A percentile compares a stretch with the other conserved stretches of the same genome.
Conservation (phyloP, 2,113 vertebrate species). For the Blennius ocellaris region DNA sequence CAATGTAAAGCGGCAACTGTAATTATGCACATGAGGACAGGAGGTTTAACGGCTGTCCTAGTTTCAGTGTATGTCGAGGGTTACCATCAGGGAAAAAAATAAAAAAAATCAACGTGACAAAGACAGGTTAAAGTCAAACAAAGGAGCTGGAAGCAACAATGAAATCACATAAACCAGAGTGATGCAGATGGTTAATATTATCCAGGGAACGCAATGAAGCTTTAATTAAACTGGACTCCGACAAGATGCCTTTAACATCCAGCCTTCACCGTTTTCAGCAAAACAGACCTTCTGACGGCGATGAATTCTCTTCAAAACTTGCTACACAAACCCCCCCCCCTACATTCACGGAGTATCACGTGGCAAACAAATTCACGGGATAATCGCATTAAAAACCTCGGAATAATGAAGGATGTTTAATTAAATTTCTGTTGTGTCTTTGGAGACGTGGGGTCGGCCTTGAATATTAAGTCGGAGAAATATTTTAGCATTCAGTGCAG, state of each 20-base stretch:
- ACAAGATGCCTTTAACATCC: conserved; percentile 12
- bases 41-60: conserved; percentile 44
- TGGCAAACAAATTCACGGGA: conserved; percentile 6
- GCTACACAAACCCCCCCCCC: conserved; percentile 22
- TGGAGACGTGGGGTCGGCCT: not conserved
- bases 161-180: conserved; percentile 43
- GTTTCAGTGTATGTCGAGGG: conserved; percentile 48
- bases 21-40: conserved; percentile 51
- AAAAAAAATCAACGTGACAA: conserved; percentile 45
- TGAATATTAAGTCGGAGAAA: conserved; percentile 9
- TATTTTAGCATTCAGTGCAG: conserved; percentile 61
- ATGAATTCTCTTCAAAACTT: conserved; percentile 4
- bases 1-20: conserved; percentile 49
- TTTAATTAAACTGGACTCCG: conserved; percentile 42
- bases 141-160: conserved; percentile 36
- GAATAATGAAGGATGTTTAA: conserved; percentile 20
- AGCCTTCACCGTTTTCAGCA: not conserved
- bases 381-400: conserved; percentile 24
- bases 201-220: conserved; percentile 35
- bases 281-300: conserved; percentile 5
- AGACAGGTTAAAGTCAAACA: conserved; percentile 35
- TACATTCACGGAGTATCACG: conserved; percentile 5
- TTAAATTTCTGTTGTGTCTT: conserved; percentile 1
- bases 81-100: conserved; percentile 30
- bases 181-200: conserved; percentile 23